Percentiles rank a stretch among this genome's conserved stretches.
These are phyloP conservation scores for Argopecten irradians DNA, from an alignment of 1,140 invertebrate species.

Conservation along the genomic window DNA sequence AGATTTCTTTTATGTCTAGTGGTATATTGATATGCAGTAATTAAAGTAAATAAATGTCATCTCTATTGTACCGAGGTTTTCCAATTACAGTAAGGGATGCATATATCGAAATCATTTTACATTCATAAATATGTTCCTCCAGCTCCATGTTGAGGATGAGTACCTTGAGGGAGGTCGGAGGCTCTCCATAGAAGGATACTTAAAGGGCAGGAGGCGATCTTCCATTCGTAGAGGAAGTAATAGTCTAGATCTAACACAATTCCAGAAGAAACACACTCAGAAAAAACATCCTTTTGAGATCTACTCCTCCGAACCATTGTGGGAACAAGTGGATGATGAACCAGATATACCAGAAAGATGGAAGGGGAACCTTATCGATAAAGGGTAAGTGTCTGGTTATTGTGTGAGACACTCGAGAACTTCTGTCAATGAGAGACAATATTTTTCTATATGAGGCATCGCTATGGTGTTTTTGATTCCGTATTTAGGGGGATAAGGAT, in stretches of 20 bases:
- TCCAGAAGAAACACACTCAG: background rate
- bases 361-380: background rate
- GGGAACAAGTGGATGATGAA: conserved; percentile 36
- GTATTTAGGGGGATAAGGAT: too few relatives aligned
- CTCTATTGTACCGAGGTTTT: too few relatives aligned
- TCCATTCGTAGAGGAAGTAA: conserved; percentile 31
- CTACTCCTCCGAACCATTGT: conserved; percentile 45
- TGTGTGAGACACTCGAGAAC: too few relatives aligned
- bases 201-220: conserved; percentile 29
- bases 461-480: too few relatives aligned
- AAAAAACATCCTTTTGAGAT: background rate
- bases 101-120: too few relatives aligned
- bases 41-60: too few relatives aligned
- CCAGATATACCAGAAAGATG: background rate
- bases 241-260: conserved; percentile 24
- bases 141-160: background rate
- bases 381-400: too few relatives aligned
- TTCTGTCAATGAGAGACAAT: too few relatives aligned
- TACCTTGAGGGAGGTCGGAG: background rate
- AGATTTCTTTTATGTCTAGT: too few relatives aligned
- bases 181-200: conserved; percentile 36
- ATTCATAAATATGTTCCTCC: background rate
- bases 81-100: too few relatives aligned
- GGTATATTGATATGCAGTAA: too few relatives aligned
- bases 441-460: too few relatives aligned